Conservation (phyloP, 2,797 vertebrate genomes). For the Sebastes miniatus region DNA sequence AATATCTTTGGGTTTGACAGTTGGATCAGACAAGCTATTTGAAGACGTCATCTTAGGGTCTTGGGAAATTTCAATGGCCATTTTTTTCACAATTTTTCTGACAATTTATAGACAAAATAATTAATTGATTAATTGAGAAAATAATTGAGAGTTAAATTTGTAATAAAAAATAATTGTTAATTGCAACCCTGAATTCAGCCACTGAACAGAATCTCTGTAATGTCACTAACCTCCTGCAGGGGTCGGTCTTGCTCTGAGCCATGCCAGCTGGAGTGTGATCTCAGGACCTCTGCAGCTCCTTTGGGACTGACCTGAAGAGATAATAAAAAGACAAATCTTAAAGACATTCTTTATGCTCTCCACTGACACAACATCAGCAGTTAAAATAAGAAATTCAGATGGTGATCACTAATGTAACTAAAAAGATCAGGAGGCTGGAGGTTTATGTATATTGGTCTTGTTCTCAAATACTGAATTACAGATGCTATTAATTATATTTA, state of each 20-base stretch:
- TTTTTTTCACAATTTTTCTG: neutral
- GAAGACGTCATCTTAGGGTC: neutral
- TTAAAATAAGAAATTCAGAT: neutral
- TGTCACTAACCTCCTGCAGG: conserved; percentile 44
- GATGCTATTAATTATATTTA: neutral
- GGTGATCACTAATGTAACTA: neutral
- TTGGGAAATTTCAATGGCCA: neutral
- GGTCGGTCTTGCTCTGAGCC: conserved; percentile 26
- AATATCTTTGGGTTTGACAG: neutral
- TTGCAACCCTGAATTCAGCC: neutral
- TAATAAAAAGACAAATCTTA: neutral
- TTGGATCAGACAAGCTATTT: neutral
- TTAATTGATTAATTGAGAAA: neutral
- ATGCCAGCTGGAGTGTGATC: neutral
- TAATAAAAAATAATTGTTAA: neutral
- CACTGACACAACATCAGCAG: neutral
- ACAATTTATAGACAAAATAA: neutral
- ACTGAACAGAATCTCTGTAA: neutral
- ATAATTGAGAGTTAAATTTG: neutral
- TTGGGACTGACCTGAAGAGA: neutral
- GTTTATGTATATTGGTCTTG: neutral
- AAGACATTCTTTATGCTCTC: neutral
- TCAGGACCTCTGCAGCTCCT: neutral
- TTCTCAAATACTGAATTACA: neutral
- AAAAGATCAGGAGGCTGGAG: neutral